Conservation (phyloP, 2,888 invertebrate genomes). For the Spilosoma lubricipeda region DNA sequence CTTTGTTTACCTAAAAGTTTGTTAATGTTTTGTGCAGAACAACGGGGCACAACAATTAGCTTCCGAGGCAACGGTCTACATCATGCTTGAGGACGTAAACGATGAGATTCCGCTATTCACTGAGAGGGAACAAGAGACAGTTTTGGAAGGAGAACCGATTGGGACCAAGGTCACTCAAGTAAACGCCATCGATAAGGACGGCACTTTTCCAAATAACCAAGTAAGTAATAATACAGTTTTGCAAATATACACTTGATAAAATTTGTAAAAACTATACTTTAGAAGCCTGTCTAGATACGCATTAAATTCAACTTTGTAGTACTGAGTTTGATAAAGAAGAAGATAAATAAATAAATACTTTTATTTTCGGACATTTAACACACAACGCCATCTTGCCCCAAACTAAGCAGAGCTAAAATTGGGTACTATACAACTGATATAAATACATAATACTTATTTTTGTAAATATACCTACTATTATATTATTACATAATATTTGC, state of each 20-base stretch:
- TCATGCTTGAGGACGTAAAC: conserved; percentile 97
- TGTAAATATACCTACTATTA: too few relatives aligned
- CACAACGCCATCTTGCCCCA: too few relatives aligned
- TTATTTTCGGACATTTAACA: too few relatives aligned
- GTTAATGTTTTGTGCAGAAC: conserved; percentile 87
- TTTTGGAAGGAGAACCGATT: conserved; percentile 97
- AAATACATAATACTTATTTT: too few relatives aligned
- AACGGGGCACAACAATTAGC: conserved; percentile 98
- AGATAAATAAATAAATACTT: too few relatives aligned
- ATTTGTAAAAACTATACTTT: too few relatives aligned
- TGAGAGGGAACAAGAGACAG: conserved; percentile 97
- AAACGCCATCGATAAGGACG: conserved; percentile 98
- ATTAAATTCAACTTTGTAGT: not conserved
- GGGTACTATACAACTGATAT: too few relatives aligned
- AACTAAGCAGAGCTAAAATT: too few relatives aligned
- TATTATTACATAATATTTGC: too few relatives aligned
- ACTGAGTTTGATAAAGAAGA: too few relatives aligned
- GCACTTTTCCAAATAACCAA: conserved; percentile 97
- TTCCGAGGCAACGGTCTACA: conserved; percentile 97
- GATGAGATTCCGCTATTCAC: conserved; percentile 98
- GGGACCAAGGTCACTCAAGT: conserved; percentile 98
- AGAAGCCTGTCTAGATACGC: too few relatives aligned
- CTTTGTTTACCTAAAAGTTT: conserved; percentile 19
- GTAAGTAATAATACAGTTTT: conserved; percentile 75
- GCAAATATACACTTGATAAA: too few relatives aligned